A percentile compares a stretch with the other conserved stretches of the same genome.
These are phyloP conservation scores for Fulmarus glacialis DNA, from an alignment of 2,113 vertebrate genomes.

Conservation along the genomic window DNA sequence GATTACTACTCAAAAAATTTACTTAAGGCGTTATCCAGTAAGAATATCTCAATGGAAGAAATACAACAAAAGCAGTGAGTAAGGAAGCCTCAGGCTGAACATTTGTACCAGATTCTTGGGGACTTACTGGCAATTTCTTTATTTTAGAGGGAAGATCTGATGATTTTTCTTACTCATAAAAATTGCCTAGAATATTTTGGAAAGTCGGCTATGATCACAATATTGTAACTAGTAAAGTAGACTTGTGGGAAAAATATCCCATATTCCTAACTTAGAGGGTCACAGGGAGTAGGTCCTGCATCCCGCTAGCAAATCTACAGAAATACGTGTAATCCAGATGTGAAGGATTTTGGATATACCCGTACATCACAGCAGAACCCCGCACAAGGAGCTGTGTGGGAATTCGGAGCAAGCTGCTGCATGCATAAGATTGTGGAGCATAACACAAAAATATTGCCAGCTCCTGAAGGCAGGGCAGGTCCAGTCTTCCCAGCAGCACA, in stretches of 20 bases:
- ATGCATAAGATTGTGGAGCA: background rate
- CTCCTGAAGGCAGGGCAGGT: background rate
- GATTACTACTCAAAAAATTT: background rate
- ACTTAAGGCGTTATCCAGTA: background rate
- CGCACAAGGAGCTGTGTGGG: background rate
- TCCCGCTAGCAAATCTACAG: background rate
- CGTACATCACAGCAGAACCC: background rate
- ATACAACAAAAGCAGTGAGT: background rate
- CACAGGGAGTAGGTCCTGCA: background rate
- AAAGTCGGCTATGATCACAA: background rate
- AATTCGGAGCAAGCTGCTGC: background rate
- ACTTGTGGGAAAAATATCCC: background rate
- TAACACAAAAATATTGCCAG: background rate
- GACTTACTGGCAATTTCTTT: background rate
- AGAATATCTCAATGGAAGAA: background rate
- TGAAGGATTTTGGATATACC: background rate
- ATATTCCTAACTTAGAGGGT: background rate
- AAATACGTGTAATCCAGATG: background rate
- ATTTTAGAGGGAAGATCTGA: background rate
- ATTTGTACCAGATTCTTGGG: background rate
- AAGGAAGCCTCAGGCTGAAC: conserved; percentile 28
- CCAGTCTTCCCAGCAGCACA: background rate
- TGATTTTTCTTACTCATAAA: conserved; percentile 4
- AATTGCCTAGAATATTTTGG: background rate
- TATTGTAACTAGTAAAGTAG: background rate